Conservation (phyloP, 2,113 vertebrate species). For the Serilophus lunatus region DNA sequence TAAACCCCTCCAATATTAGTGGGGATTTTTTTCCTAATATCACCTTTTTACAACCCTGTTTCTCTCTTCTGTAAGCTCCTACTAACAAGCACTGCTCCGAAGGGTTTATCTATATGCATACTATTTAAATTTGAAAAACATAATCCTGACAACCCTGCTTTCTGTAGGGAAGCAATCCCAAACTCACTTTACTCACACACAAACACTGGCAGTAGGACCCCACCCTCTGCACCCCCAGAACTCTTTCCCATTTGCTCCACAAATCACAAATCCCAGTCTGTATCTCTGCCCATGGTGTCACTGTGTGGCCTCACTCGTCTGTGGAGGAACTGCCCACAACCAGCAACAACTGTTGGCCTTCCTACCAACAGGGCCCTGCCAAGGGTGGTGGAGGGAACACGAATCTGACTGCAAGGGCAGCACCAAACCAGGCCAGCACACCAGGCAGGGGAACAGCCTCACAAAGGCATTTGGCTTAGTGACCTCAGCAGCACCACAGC, state of each 20-base stretch:
- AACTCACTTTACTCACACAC: rapidly evolving
- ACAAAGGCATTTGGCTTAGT: background rate
- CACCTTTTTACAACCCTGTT: background rate
- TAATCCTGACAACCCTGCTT: background rate
- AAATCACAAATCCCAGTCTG: background rate
- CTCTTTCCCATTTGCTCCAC: rapidly evolving
- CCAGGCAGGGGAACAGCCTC: background rate
- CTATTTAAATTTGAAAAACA: background rate
- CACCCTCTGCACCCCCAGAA: background rate
- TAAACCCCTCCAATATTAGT: background rate
- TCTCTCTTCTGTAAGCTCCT: background rate
- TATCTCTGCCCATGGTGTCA: background rate
- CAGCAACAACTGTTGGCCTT: rapidly evolving
- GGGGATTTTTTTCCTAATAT: rapidly evolving
- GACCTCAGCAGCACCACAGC: background rate
- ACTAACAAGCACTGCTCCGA: background rate
- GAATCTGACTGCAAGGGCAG: background rate
- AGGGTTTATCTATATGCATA: background rate
- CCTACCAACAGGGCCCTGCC: rapidly evolving
- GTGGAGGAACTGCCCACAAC: rapidly evolving
- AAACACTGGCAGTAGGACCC: background rate
- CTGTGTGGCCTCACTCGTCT: rapidly evolving
- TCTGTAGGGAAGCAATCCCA: background rate
- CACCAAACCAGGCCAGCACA: background rate
- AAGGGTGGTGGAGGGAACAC: rapidly evolving